Conservation (phyloP, 2,888 invertebrate species). For the Agrotis segetum region DNA sequence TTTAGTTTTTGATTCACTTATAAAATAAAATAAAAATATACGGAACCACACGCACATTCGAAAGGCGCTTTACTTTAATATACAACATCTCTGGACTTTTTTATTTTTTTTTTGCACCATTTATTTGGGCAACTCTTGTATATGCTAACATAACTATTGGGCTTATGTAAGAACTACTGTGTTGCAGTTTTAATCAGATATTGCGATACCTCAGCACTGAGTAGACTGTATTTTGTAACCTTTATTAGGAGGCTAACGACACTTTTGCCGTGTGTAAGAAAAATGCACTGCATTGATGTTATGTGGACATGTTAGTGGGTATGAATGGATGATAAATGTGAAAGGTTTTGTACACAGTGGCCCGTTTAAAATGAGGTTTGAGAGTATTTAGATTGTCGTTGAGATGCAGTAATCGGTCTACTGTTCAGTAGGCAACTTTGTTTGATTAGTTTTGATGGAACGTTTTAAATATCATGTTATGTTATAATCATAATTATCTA, state of each 20-base stretch:
- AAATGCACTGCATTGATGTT: conserved; percentile 28
- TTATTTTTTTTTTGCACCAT: conserved; percentile 39
- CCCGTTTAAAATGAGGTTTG: background rate
- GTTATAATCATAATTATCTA: no score
- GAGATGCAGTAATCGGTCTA: no score
- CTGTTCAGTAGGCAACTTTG: no score
- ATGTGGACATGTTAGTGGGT: background rate
- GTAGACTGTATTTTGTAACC: conserved; percentile 51
- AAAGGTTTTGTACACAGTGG: background rate
- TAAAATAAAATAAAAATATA: background rate
- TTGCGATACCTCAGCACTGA: conserved; percentile 47
- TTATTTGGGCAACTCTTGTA: conserved; percentile 52
- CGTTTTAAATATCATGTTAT: no score
- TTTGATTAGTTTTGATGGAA: no score
- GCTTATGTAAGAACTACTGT: conserved; percentile 36
- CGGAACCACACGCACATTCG: conserved; percentile 31
- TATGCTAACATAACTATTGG: conserved; percentile 51
- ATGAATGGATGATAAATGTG: conserved; percentile 1
- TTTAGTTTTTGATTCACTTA: no score
- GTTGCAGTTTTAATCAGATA: conserved; percentile 54
- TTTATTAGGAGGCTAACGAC: conserved; percentile 48
- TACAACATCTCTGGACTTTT: conserved; percentile 19
- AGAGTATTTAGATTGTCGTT: no score
- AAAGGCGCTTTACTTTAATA: conserved; percentile 25
- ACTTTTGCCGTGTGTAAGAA: conserved; percentile 37